Evolutionary conservation across 1,140 invertebrate genomes (phyloP), one percentile per base, ranked within the genome.

Genomic region (Zaprionus ornatus): DNA sequence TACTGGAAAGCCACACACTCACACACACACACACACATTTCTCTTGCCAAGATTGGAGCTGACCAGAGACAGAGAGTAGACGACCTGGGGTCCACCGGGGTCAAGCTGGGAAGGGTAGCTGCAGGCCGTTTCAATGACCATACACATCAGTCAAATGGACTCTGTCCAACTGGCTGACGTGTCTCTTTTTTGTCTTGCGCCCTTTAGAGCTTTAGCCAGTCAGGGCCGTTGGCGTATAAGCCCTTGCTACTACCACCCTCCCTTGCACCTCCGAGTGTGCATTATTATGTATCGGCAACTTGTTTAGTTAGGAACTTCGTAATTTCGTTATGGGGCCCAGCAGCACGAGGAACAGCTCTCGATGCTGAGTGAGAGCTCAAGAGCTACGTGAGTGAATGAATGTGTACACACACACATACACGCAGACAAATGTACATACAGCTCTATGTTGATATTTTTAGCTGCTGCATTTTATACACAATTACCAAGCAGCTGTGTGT

Each of bases 221-320:
- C 9, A 21, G 40, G 40, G 40, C 40, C 40, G n/a, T 9, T 17
- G 15, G n/a, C n/a, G 45, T 62, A 9, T 40, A 37, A 32, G 12
- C 40, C 45, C 42, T 32, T n/a, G n/a, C n/a, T 29, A 52, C 17
- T 4, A 3, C 27, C 42, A 1, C 4, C 13, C 32, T 5, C 10
- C 25, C 27, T 4, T 45, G 17, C 29, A 50, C 12, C 35, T 13
- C 4, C 21, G 42, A 55, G 48, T 72, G 54, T 74, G 59, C 64
- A 80, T 77, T 80, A 80, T 82, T 77, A 79, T 81, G 74, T 88
- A 90, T 88, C 80, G 84, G 78, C 85, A 88, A 88, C 81, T 90
- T 88, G 79, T 81, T 81, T 81, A 79, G 79, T 76, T 79, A 63
- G 79, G 67, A 77, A 77, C 65, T 79, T 79, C 45, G 85, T 88